A percentile compares a stretch with the other conserved stretches of the same genome.
Conservation (phyloP, 1,140 invertebrate genomes). For the Contarinia nasturtii region DNA sequence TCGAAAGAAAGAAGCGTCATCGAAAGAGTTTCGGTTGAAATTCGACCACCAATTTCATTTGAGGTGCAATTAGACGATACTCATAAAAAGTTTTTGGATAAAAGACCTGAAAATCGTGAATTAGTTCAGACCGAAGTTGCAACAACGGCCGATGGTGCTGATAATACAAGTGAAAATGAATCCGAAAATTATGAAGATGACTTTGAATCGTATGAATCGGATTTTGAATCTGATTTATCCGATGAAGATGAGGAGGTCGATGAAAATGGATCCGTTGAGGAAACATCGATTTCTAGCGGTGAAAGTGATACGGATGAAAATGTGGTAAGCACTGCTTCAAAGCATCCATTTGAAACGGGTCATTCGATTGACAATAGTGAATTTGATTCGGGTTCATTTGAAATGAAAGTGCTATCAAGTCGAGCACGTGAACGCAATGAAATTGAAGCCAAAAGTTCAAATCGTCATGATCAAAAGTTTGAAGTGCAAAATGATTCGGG, state of each 20-base stretch:
- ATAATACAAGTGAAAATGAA: neutral
- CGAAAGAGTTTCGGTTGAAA: neutral
- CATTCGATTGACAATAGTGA: conserved; percentile 10
- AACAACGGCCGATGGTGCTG: neutral
- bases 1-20: neutral
- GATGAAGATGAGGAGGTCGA: conserved; percentile 1
- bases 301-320: conserved; percentile 15
- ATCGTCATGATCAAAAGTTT: conserved; percentile 9
- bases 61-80: conserved; percentile 16
- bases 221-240: conserved; percentile 25
- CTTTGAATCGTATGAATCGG: conserved; percentile 33
- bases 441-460: neutral
- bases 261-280: neutral
- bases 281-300: conserved; percentile 5
- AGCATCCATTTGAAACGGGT: conserved; percentile 10
- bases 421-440: neutral
- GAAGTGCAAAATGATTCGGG: conserved; percentile 26
- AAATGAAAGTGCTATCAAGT: neutral
- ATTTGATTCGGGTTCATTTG: conserved; percentile 5
- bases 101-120: neutral
- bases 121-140: neutral
- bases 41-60: conserved; percentile 14
- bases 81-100: conserved; percentile 4
- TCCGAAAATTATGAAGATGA: conserved; percentile 26
- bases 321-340: conserved; percentile 8